Evolutionary conservation across 23 tunicate species (phyloP), one percentile per base, ranked within the genome.

Genomic region (Aplidium turbinatum): DNA sequence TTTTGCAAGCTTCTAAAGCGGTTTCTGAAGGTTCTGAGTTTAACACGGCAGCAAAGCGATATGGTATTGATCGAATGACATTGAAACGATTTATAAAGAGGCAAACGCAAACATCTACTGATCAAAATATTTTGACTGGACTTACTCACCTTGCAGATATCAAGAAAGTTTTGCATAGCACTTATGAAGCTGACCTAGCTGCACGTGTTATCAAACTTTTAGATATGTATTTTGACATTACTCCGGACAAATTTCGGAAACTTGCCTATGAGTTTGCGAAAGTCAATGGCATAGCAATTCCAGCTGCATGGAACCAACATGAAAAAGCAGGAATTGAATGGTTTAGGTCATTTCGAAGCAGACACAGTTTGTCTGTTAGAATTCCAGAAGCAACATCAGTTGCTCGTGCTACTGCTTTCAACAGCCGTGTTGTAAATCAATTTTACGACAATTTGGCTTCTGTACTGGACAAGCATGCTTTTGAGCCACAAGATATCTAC

Each of bases 391-490:
- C 68, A 60, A 60, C 68, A 20, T 60, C 38, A 26, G 24, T 68
- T 22, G 77, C 77, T 72, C 61, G 77, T 5, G 70, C 61, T 26
- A 55, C 77, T 4, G 61, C 77, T 32, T 72, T 72, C 70, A 72
- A 55, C 61, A 23, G 77, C 33, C 35, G 16, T 72, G 57, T 50
- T 31, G 70, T 72, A n/a, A 21, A 45, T 72, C 30, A 55, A 22
- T 72, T 72, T 50, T 72, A 46, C 6, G 35, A 55, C 57, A 72
- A 72, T 35, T 47, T 72, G 20, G 62, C 61, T 60, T 60, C 36
- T 60, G 68, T 16, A 30, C 13, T 72, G 77, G 61, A 50, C 69
- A 11, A 50, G 26, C 62, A 72, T 47, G 33, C 57, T 19, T 72
- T 42, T 72, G 62, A 51, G 31, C 77, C 77, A 16, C 61, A 72